Evolutionary conservation across 1,140 invertebrate genomes (phyloP), one percentile per base, ranked within the genome.

Genomic region (Zaprionus inermis): DNA sequence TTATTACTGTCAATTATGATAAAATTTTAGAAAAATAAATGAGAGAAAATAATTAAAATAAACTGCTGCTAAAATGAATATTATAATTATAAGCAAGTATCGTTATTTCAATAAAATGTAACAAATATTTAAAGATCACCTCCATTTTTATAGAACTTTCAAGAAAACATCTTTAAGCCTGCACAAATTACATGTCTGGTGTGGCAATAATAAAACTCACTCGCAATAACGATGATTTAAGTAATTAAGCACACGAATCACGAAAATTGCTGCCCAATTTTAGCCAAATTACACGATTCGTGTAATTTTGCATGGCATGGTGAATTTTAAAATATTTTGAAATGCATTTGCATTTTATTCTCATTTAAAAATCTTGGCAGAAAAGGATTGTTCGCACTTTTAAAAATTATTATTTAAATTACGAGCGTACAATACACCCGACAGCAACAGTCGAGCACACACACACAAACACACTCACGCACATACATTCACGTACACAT

Each of bases 341-440:
- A 49, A 20, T 12, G 18, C 20, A 49, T 49, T 49, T 49, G 44
- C 44, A 49, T 49, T 49, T 49, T 20, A 20, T 49, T 22, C 34
- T n/a, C 22, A 34, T 18, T 38, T 34, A 24, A 22, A 11, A 24
- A 22, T 28, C 3, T 20, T 56, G 9, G 12, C n/a, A 12, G 16
- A 20, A 34, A 56, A 56, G 11, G 16, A 56, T 56, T 41, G 18
- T 46, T 59, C 38, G 57, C 57, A 46, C 36, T 44, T 44, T 59
- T 46, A 59, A 28, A 59, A 46, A 59, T 30, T 46, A 46, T 59
- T 59, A 59, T 59, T 59, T 46, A 59, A 59, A 59, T 59, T 59
- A 36, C 4, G n/a, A 22, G 12, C 34, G 12, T 11, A 28, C 38
- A 44, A 16, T 16, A 16, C 5, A n/a, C 38, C n/a, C 38, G 5